phyloP scores from a whole-genome alignment of 2,888 invertebrate genomes.

The Apodemia duryi region DNA sequence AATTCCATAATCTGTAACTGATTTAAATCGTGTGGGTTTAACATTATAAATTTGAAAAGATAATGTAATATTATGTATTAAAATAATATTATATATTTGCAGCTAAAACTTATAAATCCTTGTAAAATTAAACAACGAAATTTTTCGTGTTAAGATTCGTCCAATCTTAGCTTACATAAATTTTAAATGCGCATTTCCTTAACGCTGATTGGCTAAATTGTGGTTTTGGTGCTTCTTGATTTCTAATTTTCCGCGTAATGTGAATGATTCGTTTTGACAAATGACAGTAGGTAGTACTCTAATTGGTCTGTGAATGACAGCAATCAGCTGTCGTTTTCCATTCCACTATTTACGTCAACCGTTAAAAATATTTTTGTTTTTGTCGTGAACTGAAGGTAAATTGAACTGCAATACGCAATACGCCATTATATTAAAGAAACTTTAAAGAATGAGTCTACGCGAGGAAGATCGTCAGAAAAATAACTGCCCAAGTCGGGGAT shows the following conservation, averaged over 20 bases:
- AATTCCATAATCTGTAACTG: no score
- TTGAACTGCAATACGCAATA: constrained; percentile 21
- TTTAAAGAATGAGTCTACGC: constrained; percentile 51
- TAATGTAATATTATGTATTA: no score
- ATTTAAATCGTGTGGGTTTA: no score
- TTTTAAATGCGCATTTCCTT: neutral
- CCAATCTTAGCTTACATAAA: neutral
- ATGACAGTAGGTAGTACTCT: no score
- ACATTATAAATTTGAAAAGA: no score
- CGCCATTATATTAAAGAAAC: constrained; percentile 21
- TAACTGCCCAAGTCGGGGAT: constrained; percentile 54
- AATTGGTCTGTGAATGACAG: no score
- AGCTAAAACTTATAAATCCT: no score
- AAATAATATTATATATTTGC: no score
- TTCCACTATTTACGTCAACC: neutral
- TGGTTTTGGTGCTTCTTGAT: neutral
- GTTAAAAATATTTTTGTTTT: constrained; percentile 13
- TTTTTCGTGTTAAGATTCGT: neutral
- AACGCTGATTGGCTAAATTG: neutral
- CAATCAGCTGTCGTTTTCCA: neutral
- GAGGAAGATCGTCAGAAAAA: constrained; percentile 57
- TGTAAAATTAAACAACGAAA: no score
- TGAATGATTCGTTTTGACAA: neutral
- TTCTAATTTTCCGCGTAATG: neutral
- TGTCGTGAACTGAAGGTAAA: constrained; percentile 15